phyloP scores from a whole-genome alignment of 2,888 invertebrate species.

The Apodemia zela region DNA sequence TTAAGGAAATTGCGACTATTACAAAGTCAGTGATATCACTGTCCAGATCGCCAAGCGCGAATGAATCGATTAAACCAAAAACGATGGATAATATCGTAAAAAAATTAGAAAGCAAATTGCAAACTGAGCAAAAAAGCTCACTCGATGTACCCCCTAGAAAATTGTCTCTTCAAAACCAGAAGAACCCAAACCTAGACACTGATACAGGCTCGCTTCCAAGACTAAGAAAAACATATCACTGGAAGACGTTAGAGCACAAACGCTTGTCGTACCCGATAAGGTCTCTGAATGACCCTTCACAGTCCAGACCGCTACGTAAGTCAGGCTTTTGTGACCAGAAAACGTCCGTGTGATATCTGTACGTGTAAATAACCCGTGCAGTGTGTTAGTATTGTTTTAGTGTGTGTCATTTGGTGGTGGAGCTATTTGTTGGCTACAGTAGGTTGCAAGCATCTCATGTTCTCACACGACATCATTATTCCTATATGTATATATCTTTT shows the following conservation, averaged over 20 bases:
- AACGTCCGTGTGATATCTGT: conserved; percentile 33
- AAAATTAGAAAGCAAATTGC: conserved; percentile 45
- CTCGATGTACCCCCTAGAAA: conserved; percentile 46
- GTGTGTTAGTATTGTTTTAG: conserved; percentile 34
- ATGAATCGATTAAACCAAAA: conserved; percentile 41
- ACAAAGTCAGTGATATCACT: conserved; percentile 63
- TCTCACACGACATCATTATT: neutral
- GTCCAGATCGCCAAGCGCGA: conserved; percentile 64
- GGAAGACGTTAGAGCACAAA: conserved; percentile 72
- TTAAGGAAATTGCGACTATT: conserved; percentile 49
- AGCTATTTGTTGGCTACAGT: conserved; percentile 23
- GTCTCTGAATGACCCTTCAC: conserved; percentile 59
- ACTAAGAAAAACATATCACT: conserved; percentile 56
- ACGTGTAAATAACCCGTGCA: conserved; percentile 54
- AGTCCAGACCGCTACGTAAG: conserved; percentile 68
- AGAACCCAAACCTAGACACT: conserved; percentile 40
- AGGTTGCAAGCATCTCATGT: conserved; percentile 4
- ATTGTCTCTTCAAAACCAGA: conserved; percentile 56
- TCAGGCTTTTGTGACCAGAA: conserved; percentile 54
- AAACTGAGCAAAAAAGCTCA: conserved; percentile 33
- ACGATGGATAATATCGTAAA: conserved; percentile 48
- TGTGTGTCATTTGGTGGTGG: conserved; percentile 32
- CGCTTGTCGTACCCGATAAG: conserved; percentile 66
- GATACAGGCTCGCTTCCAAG: conserved; percentile 60
- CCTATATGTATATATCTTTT: too few relatives aligned